Evolutionary conservation across 2,888 invertebrate genomes (phyloP).

Genomic region (Mythimna pallens): DNA sequence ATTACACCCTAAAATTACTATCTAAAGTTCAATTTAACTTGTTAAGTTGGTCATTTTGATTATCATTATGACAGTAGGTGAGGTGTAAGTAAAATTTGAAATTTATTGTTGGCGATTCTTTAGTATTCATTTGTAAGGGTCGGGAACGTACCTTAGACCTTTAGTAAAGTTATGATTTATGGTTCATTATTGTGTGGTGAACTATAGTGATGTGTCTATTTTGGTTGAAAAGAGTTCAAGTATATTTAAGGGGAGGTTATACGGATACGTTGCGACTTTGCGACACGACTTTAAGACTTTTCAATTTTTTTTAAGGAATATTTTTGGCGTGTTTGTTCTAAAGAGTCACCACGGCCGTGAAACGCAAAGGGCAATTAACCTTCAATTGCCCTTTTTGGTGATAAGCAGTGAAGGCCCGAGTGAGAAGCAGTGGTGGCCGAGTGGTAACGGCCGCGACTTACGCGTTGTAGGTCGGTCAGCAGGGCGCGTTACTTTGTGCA

Average conservation of each 20-base stretch:
- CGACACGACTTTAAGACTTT: not conserved
- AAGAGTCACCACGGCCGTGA: no score
- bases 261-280: not conserved
- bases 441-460: no score
- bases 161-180: constrained; percentile 50
- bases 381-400: no score
- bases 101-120: constrained; percentile 68
- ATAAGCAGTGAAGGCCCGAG: no score
- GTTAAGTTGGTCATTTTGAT: constrained; percentile 58
- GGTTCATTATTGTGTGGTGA: constrained; percentile 29
- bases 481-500: no score
- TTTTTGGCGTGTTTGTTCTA: not conserved
- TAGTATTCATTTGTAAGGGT: constrained; percentile 54
- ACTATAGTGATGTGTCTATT: constrained; percentile 40
- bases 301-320: not conserved
- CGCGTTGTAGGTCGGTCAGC: no score
- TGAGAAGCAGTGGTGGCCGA: no score
- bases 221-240: constrained; percentile 25
- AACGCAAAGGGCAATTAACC: no score
- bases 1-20: constrained; percentile 32
- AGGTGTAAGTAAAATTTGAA: constrained; percentile 73
- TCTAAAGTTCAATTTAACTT: constrained; percentile 40
- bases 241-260: not conserved
- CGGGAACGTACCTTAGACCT: constrained; percentile 52
- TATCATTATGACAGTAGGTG: constrained; percentile 70